These are phyloP conservation scores for Sphenopsis melanotis DNA, from an alignment of 2,797 vertebrate species.

Conservation along the genomic window DNA sequence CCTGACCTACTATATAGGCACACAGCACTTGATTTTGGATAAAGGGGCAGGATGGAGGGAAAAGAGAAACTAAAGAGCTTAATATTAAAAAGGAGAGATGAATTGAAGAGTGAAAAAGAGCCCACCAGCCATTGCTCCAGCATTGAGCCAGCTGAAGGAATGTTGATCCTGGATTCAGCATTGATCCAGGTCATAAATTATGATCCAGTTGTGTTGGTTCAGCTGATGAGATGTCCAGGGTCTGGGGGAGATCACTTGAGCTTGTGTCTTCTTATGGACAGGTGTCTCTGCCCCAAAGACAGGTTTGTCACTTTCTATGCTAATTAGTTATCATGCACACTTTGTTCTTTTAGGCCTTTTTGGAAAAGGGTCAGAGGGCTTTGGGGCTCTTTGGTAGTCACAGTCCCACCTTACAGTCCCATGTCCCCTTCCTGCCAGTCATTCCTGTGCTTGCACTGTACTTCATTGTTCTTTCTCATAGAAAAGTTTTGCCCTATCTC, in stretches of 20 bases:
- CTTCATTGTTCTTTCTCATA: neutral
- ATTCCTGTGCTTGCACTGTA: neutral
- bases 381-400: neutral
- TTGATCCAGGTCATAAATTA: neutral
- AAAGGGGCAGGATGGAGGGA: neutral
- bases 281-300: neutral
- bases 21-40: neutral
- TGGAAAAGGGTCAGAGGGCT: too few relatives aligned
- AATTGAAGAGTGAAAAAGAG: neutral
- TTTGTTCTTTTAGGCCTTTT: too few relatives aligned
- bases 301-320: neutral
- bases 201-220: neutral
- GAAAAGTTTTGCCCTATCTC: neutral
- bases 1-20: neutral
- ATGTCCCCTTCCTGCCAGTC: neutral
- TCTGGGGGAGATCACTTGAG: rapidly evolving
- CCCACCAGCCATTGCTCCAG: neutral
- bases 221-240: neutral
- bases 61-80: neutral
- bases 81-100: neutral
- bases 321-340: neutral
- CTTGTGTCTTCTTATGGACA: neutral
- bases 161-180: neutral
- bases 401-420: neutral
- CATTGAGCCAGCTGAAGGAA: too few relatives aligned